phyloP scores from a whole-genome alignment of 1,140 invertebrate species.

The Aradophagus sp. region DNA sequence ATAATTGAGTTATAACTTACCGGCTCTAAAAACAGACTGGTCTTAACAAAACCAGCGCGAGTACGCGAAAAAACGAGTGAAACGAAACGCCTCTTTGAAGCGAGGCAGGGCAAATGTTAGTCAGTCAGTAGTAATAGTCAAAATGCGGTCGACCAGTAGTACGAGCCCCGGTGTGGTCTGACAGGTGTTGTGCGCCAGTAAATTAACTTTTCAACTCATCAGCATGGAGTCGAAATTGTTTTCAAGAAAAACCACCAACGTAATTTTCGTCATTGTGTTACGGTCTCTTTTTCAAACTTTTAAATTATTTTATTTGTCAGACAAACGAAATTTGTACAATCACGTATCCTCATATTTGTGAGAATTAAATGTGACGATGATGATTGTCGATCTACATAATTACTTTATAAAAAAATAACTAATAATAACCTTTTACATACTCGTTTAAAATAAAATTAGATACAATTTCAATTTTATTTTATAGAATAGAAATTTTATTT shows the following conservation, averaged over 20 bases:
- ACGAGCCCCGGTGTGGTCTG: slow-evolving; percentile 29
- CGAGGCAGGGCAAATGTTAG: slow-evolving; percentile 26
- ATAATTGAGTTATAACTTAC: no score
- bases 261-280: neutral
- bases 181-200: slow-evolving; percentile 34
- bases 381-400: no score
- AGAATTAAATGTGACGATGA: no score
- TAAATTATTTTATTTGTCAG: no score
- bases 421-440: no score
- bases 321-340: no score
- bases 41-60: slow-evolving; percentile 12
- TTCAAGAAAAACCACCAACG: neutral
- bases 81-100: slow-evolving; percentile 26
- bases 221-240: slow-evolving; percentile 2
- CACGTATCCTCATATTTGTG: no score
- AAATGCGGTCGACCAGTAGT: slow-evolving; percentile 45
- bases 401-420: no score
- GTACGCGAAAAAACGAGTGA: slow-evolving; percentile 9
- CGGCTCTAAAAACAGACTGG: slow-evolving; percentile 1
- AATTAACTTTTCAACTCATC: slow-evolving; percentile 41
- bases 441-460: no score
- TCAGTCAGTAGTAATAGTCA: slow-evolving; percentile 36
- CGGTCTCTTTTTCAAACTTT: no score
- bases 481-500: no score
- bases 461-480: no score